Conservation (phyloP, 2,113 vertebrate genomes). For the Myrmecophaga tridactyla region DNA sequence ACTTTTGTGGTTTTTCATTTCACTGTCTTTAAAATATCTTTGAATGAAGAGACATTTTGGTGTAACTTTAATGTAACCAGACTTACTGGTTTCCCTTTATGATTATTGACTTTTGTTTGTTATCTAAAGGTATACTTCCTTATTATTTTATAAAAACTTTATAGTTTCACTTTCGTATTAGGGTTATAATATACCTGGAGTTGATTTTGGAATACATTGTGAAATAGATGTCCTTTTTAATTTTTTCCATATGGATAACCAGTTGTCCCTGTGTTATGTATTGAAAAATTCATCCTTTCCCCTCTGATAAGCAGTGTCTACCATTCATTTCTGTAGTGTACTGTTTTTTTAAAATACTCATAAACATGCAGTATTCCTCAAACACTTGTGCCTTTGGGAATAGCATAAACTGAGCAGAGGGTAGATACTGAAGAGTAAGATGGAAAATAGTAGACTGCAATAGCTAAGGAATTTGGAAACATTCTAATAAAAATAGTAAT, state of each 20-base stretch:
- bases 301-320: neutral
- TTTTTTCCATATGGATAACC: neutral
- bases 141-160: neutral
- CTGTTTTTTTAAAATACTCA: neutral
- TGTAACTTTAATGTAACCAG: neutral
- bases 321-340: neutral
- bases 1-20: neutral
- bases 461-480: neutral
- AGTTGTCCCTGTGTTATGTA: neutral
- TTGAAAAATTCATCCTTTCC: neutral
- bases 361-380: neutral
- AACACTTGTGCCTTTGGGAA: neutral
- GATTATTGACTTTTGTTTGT: slow-evolving; percentile 33
- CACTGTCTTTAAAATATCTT: neutral
- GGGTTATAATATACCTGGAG: neutral
- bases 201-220: neutral
- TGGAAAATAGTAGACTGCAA: neutral
- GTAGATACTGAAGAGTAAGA: neutral
- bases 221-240: neutral
- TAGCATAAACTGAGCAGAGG: neutral
- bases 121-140: neutral
- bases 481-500: neutral
- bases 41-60: neutral
- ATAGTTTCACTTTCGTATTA: neutral
- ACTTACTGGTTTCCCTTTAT: neutral